Conservation (phyloP, 2,888 invertebrate species). For the Physocephala rufipes region DNA sequence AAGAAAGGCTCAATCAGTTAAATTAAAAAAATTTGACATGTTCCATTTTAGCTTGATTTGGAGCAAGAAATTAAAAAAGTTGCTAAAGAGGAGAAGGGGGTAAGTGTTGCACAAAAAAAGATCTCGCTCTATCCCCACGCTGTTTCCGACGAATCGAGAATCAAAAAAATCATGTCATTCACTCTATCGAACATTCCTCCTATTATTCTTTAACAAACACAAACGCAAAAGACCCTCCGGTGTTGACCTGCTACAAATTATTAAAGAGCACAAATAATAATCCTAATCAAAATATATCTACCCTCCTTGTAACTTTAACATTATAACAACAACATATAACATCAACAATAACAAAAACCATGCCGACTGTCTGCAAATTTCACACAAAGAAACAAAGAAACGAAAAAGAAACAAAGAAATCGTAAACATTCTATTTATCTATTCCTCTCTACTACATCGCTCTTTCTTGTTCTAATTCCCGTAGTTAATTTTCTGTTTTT, state of each 20-base stretch:
- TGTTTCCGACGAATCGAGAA: neutral
- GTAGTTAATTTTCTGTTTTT: no score
- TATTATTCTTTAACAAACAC: neutral
- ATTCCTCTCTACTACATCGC: no score
- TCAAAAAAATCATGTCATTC: slow-evolving; percentile 7
- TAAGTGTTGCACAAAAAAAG: slow-evolving; percentile 39
- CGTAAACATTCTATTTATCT: no score
- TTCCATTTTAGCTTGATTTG: slow-evolving; percentile 53
- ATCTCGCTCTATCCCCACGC: neutral
- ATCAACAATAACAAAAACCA: neutral
- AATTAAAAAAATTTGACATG: slow-evolving; percentile 31
- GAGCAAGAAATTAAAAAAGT: slow-evolving; percentile 60
- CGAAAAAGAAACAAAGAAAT: neutral
- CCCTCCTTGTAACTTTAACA: neutral
- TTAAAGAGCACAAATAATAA: neutral
- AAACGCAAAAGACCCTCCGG: neutral
- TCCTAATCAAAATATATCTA: no score
- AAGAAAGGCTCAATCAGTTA: slow-evolving; percentile 19
- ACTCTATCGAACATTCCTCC: neutral
- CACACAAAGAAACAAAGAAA: neutral
- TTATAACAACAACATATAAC: neutral
- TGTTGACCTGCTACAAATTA: neutral
- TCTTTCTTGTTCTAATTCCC: no score
- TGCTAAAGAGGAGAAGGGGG: slow-evolving; percentile 58
- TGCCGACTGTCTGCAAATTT: neutral